phyloP scores from a whole-genome alignment of 2,113 vertebrate genomes.

The Lathamus discolor region DNA sequence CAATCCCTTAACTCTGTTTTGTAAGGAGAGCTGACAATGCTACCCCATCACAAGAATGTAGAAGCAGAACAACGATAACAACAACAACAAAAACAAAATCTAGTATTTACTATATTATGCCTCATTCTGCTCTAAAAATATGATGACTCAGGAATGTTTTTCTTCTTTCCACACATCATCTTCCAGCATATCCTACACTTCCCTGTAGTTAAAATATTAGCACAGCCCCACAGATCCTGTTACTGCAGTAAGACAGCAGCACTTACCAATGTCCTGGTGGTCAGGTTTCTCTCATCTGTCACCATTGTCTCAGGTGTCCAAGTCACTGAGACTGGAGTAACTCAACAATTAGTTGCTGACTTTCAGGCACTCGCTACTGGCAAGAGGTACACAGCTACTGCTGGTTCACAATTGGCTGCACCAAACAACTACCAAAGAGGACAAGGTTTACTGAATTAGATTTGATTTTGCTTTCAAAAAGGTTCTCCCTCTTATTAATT shows the following conservation, averaged over 20 bases:
- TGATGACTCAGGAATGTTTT: not conserved
- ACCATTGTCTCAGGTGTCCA: not conserved
- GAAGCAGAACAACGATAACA: not conserved
- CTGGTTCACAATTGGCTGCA: not conserved
- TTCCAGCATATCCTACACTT: not conserved
- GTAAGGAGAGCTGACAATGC: not conserved
- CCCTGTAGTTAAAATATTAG: not conserved
- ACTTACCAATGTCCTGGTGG: fast-evolving
- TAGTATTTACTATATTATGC: not conserved
- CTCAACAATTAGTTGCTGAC: not conserved
- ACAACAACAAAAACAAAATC: not conserved
- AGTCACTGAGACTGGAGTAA: not conserved
- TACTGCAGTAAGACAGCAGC: not conserved
- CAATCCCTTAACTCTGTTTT: conserved; percentile 14
- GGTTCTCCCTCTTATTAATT: not conserved
- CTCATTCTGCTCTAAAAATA: not conserved
- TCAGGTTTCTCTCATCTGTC: not conserved
- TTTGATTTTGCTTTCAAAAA: not conserved
- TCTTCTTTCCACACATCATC: not conserved
- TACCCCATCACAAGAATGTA: fast-evolving
- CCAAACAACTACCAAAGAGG: not conserved
- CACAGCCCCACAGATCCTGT: not conserved
- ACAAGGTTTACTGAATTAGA: not conserved
- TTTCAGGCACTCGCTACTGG: not conserved
- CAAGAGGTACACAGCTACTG: not conserved